Evolutionary conservation across 2,797 vertebrate genomes (phyloP).

Genomic region (Sylvia borin): DNA sequence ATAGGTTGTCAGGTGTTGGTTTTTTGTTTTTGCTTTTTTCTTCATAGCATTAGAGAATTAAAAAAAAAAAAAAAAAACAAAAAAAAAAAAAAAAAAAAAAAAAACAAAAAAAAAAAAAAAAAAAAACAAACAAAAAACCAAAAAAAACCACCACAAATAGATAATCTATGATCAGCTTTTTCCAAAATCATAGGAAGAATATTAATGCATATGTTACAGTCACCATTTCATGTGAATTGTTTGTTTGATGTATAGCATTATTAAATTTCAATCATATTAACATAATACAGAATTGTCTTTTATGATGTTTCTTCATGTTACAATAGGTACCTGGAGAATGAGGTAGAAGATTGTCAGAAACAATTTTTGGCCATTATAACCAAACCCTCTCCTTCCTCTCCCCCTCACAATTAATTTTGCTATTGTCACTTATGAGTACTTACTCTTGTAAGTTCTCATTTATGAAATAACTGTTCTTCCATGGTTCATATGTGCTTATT

Average conservation of each 20-base stretch:
- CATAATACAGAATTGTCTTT: neutral
- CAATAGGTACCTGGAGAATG: neutral
- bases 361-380: neutral
- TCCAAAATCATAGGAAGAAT: neutral
- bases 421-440: neutral
- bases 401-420: neutral
- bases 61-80: neutral
- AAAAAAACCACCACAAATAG: neutral
- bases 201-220: neutral
- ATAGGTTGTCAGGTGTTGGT: neutral
- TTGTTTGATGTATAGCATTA: neutral
- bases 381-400: rapidly evolving
- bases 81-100: neutral
- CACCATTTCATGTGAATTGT: neutral
- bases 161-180: neutral
- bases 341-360: neutral
- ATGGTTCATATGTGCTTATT: neutral
- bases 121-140: neutral
- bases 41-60: rapidly evolving
- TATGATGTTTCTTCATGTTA: neutral
- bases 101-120: neutral
- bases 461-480: neutral
- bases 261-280: neutral
- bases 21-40: neutral
- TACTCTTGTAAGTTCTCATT: neutral